Conservation (phyloP, 2,113 vertebrate species). For the Carassius auratus region DNA sequence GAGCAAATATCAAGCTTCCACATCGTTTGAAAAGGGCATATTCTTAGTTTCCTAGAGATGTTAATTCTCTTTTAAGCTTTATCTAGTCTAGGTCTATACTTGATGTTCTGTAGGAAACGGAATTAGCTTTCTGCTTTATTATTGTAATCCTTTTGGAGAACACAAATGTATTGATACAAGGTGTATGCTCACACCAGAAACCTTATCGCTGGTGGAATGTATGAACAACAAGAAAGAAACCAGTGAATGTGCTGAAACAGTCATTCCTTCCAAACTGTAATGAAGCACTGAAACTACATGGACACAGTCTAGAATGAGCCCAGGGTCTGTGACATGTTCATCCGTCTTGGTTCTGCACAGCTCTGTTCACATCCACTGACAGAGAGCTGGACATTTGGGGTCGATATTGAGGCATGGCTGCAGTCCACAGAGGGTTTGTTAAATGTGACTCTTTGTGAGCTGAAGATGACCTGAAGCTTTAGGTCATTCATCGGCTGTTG, state of each 20-base stretch:
- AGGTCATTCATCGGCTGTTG: slow-evolving; percentile 45
- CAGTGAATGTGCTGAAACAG: not conserved
- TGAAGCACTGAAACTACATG: too few species aligned
- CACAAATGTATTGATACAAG: not conserved
- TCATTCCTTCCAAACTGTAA: too few species aligned
- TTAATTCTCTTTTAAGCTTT: not conserved
- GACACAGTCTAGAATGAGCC: too few species aligned
- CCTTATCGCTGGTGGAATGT: not conserved
- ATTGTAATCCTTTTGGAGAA: not conserved
- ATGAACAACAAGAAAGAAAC: not conserved
- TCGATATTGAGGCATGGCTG: too few species aligned
- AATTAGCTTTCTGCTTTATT: not conserved
- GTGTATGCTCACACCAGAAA: not conserved
- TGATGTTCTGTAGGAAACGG: not conserved
- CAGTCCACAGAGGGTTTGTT: too few species aligned
- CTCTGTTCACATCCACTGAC: too few species aligned
- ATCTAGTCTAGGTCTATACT: not conserved
- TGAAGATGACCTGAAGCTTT: slow-evolving; percentile 34
- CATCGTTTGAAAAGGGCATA: not conserved
- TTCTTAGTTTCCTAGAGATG: not conserved
- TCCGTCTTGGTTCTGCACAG: too few species aligned
- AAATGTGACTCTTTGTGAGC: too few species aligned
- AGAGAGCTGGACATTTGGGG: too few species aligned
- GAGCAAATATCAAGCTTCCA: not conserved
- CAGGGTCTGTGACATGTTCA: too few species aligned